A percentile compares a stretch with the other conserved stretches of the same genome.
Evolutionary conservation across 2,113 vertebrate genomes (phyloP).

Genomic region (Antidorcas marsupialis): DNA sequence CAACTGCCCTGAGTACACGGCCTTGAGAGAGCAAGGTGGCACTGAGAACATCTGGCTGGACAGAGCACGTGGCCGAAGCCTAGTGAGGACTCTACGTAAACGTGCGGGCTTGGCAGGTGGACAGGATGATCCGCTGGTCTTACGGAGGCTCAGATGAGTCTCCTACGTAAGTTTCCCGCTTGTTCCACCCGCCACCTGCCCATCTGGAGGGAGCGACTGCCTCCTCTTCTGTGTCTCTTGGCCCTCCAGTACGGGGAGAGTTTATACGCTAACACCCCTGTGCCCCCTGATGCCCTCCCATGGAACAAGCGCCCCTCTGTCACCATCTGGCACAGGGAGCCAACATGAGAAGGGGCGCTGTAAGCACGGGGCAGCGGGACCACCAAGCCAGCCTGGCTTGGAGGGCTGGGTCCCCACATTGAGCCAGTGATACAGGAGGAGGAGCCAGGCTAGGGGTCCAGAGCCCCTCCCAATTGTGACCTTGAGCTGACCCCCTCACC

Average conservation of each 20-base stretch:
- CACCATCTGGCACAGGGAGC: accelerated
- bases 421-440: accelerated
- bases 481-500: not conserved
- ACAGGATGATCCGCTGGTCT: accelerated
- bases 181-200: not conserved
- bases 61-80: accelerated
- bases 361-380: not conserved
- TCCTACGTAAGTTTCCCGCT: no score
- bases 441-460: no score
- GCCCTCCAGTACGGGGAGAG: accelerated
- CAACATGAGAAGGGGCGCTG: accelerated
- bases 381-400: not conserved
- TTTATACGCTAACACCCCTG: accelerated
- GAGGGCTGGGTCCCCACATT: not conserved
- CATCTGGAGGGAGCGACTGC: accelerated
- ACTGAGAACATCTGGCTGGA: accelerated
- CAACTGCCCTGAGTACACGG: not conserved
- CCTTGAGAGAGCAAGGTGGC: not conserved
- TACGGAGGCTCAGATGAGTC: not conserved
- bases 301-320: not conserved
- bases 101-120: accelerated
- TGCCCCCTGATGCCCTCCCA: accelerated
- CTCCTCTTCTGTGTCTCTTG: not conserved
- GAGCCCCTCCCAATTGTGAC: not conserved
- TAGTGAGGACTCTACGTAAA: accelerated